phyloP scores from a whole-genome alignment of 2,797 vertebrate species.

The Rhodeus uyekii region DNA sequence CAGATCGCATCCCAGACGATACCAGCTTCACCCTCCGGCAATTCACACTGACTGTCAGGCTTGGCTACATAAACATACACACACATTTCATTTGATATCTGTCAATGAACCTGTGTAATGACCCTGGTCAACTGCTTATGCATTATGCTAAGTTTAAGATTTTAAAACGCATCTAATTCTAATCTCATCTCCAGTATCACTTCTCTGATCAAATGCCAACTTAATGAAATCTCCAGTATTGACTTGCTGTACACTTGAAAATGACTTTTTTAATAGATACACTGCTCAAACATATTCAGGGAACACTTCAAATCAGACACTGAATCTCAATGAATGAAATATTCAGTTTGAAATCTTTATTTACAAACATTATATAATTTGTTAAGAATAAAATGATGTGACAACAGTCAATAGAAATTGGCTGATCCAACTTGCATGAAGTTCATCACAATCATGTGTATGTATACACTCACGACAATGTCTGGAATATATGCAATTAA shows the following conservation, averaged over 20 bases:
- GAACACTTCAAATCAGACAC: no score
- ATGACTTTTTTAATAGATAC: background rate
- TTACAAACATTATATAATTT: no score
- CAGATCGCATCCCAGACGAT: constrained; percentile 81
- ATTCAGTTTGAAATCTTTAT: no score
- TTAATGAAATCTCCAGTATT: background rate
- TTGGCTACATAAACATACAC: constrained; percentile 60
- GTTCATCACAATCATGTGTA: no score
- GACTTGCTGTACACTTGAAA: background rate
- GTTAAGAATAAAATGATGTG: no score
- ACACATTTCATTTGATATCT: background rate
- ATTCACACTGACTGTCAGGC: constrained; percentile 71
- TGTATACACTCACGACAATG: no score
- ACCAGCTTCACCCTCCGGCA: constrained; percentile 78
- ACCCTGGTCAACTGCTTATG: background rate
- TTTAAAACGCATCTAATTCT: background rate
- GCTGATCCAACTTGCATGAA: no score
- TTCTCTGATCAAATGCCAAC: background rate
- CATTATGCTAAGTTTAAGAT: background rate
- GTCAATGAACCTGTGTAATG: background rate
- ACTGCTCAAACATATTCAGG: no score
- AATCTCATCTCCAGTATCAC: background rate
- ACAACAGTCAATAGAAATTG: no score
- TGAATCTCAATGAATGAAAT: no score
- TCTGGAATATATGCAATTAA: background rate